Base-by-base conservation (phyloP, 2,113 vertebrate species). In the Neotoma lepida region DNA sequence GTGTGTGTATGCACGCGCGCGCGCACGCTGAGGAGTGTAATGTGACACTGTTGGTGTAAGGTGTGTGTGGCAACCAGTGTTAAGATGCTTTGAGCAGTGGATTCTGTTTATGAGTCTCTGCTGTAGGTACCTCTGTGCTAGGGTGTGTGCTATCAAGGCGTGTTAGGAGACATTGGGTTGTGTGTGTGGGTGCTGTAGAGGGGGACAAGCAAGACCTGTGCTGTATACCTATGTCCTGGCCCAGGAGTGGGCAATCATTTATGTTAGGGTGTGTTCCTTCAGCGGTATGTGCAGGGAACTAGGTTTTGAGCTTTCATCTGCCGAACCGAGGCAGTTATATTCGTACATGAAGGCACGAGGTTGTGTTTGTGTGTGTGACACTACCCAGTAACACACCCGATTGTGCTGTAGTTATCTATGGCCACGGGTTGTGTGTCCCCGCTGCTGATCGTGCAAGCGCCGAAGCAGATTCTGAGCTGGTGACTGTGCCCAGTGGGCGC, bases 401-500 rank as follows among this genome's bases (percentile, higher is more conserved):
- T 49, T 92, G 95, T 93, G 77, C 49, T 76, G 39, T 39, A 71
- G 90, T 66, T 96, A 66, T 26, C 22, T 56, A 26, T n/a, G 80
- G 77, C 89, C 93, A 80, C 22, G 88, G 94, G 81, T 51, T 80
- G 77, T 86, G 90, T 85, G 95, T 95, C 82, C 66, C 71, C 64
- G 91, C 74, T 91, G 87, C 86, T 81, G 89, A 88, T 58, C 71
- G 35, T 94, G 91, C 88, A 87, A 90, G 84, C 64, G 39, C 84
- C 24, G 46, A 91, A 78, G 88, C 93, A 76, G 88, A 92, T 95
- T 96, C 58, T 30, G 76, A 90, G 96, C 92, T 80, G 71, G 90
- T 78, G 92, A 86, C 46, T 78, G 94, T 87, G 96, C 94, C 96
- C 97, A 94, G 94, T 81, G 93, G 92, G 93, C 94, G 97, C 96